phyloP scores from a whole-genome alignment of 2,113 vertebrate species.

The Etheostoma cragini region DNA sequence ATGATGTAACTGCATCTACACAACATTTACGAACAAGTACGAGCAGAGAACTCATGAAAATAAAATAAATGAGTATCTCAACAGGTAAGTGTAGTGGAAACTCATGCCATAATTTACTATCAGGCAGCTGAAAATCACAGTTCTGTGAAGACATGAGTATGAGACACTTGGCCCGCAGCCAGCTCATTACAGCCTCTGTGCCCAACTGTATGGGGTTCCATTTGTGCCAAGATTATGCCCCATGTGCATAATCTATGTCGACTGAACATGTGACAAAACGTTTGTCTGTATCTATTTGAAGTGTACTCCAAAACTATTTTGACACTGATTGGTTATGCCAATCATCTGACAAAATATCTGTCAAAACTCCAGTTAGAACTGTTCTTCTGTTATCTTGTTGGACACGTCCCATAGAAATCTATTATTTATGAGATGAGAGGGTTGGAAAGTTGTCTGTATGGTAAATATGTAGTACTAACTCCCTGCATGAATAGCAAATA shows the following conservation, averaged over 20 bases:
- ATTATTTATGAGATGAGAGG: not conserved
- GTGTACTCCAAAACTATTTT: not conserved
- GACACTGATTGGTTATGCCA: too few relatives aligned
- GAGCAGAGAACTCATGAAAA: not conserved
- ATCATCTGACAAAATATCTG: too few relatives aligned
- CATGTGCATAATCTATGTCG: not conserved
- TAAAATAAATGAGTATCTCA: not conserved
- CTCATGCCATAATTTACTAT: conserved; percentile 28
- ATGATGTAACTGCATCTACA: not conserved
- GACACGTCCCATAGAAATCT: not conserved
- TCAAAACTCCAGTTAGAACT: too few relatives aligned
- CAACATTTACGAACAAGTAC: not conserved
- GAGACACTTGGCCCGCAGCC: conserved; percentile 36
- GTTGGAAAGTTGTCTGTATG: not conserved
- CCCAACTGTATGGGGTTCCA: not conserved
- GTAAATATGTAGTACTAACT: not conserved
- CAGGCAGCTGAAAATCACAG: conserved; percentile 40
- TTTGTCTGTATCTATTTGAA: not conserved
- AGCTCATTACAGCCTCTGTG: conserved; percentile 51
- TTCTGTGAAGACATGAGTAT: conserved; percentile 51
- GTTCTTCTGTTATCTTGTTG: too few relatives aligned
- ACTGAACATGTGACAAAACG: not conserved
- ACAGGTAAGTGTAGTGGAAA: conserved; percentile 30
- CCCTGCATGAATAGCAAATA: not conserved
- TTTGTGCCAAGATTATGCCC: not conserved